phyloP scores from a whole-genome alignment of 2,888 invertebrate species.

The Caenorhabditis auriculariae region DNA sequence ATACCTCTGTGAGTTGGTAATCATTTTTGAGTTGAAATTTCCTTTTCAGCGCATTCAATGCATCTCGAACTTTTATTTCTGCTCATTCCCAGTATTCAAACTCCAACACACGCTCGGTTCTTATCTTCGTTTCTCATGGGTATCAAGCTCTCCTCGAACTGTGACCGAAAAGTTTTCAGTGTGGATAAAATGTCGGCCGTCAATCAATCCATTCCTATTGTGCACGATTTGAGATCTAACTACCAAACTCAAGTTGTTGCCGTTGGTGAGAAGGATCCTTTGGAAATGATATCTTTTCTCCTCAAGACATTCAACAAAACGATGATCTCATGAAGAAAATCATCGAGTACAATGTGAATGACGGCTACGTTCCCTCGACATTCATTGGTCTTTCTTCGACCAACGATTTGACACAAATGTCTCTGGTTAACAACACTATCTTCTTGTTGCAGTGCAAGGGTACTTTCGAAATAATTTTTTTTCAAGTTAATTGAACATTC shows the following conservation, averaged over 20 bases:
- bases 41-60: slow-evolving; percentile 15
- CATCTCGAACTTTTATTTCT: slow-evolving; percentile 13
- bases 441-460: slow-evolving; percentile 14
- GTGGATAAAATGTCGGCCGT: too few species aligned
- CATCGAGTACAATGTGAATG: slow-evolving; percentile 10
- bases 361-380: slow-evolving; percentile 8
- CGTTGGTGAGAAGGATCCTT: slow-evolving; percentile 6
- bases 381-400: slow-evolving; percentile 19
- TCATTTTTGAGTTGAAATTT: too few species aligned
- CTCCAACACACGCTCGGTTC: slow-evolving; percentile 7
- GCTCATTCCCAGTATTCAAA: slow-evolving; percentile 10
- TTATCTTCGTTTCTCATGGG: slow-evolving; percentile 19
- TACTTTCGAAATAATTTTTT: too few species aligned
- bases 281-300: not conserved
- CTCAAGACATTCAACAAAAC: slow-evolving; percentile 14
- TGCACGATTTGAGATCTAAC: too few species aligned
- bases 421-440: slow-evolving; percentile 10
- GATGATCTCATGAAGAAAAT: not conserved
- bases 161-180: too few species aligned
- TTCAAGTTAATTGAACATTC: too few species aligned
- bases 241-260: slow-evolving; percentile 18
- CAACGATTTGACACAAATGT: not conserved
- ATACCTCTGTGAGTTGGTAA: slow-evolving; percentile 10
- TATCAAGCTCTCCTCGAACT: too few species aligned
- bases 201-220: too few species aligned